These are phyloP conservation scores for Lymantria monacha DNA, from an alignment of 2,888 invertebrate genomes.

Conservation along the genomic window DNA sequence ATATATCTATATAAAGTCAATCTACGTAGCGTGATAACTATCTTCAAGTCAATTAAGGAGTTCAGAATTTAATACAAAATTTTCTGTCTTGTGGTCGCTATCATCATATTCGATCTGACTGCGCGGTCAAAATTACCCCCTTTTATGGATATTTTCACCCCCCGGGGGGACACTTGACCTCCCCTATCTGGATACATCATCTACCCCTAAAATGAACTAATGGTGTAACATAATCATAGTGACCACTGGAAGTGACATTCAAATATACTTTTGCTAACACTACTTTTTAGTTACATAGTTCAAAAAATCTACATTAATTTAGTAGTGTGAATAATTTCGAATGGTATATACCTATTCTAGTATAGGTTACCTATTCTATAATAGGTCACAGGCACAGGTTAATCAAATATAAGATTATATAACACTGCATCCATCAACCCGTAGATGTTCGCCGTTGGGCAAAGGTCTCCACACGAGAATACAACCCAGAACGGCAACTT, in stretches of 20 bases:
- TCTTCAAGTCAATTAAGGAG: constrained; percentile 76
- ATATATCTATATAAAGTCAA: constrained; percentile 54
- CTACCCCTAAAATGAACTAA: constrained; percentile 77
- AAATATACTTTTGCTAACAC: neutral
- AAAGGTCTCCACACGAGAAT: too few species aligned
- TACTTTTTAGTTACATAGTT: too few species aligned
- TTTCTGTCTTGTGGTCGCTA: constrained; percentile 72
- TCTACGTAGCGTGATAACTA: constrained; percentile 62
- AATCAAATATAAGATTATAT: too few species aligned
- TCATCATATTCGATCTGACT: constrained; percentile 75
- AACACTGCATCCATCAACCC: neutral
- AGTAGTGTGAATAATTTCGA: too few species aligned
- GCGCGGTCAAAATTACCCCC: constrained; percentile 76
- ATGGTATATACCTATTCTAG: too few species aligned
- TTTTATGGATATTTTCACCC: constrained; percentile 78
- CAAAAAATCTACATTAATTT: too few species aligned
- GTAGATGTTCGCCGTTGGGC: neutral
- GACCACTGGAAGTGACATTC: constrained; percentile 40
- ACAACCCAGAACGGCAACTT: too few species aligned
- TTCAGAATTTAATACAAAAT: constrained; percentile 73
- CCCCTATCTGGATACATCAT: constrained; percentile 78
- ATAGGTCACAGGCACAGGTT: too few species aligned
- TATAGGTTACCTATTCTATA: too few species aligned
- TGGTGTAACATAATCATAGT: constrained; percentile 54
- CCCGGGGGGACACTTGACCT: constrained; percentile 80